A percentile compares a stretch with the other conserved stretches of the same genome.
Conservation (phyloP, 1,140 invertebrate species). For the Papilio aristodemus region DNA sequence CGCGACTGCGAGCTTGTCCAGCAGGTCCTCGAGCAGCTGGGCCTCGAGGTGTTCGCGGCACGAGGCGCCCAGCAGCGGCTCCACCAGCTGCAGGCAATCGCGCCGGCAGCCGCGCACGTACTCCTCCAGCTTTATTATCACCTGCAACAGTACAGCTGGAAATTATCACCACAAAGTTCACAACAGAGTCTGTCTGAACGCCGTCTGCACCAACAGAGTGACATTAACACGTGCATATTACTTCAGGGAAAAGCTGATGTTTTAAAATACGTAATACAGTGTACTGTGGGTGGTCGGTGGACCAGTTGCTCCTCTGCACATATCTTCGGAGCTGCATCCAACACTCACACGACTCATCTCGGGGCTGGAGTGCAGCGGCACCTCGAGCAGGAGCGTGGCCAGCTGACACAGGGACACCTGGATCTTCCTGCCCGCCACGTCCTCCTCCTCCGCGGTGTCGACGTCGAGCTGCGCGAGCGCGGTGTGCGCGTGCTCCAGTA, state of each 20-base stretch:
- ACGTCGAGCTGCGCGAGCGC: slow-evolving; percentile 46
- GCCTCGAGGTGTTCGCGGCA: slow-evolving; percentile 52
- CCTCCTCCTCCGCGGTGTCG: slow-evolving; percentile 45
- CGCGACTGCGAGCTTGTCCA: slow-evolving; percentile 47
- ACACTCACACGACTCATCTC: slow-evolving; percentile 47
- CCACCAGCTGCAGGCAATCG: slow-evolving; percentile 48
- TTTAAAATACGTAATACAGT: too few species aligned
- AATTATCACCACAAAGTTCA: not conserved
- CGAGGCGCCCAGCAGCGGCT: slow-evolving; percentile 45
- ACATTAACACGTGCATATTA: too few species aligned
- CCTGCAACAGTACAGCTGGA: slow-evolving; percentile 35
- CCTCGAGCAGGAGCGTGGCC: slow-evolving; percentile 45
- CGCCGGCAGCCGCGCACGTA: slow-evolving; percentile 51
- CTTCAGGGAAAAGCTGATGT: too few species aligned
- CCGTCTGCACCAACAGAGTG: too few species aligned
- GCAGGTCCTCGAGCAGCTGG: slow-evolving; percentile 48
- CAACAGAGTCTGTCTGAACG: too few species aligned
- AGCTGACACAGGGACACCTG: slow-evolving; percentile 43
- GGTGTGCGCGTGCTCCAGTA: slow-evolving; percentile 44
- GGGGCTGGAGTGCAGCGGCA: slow-evolving; percentile 39
- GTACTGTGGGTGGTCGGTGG: too few species aligned
- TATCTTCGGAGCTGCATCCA: not conserved
- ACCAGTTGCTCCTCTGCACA: too few species aligned
- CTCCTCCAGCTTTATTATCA: slow-evolving; percentile 56
- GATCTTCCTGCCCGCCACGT: slow-evolving; percentile 46